Conservation (phyloP, 2,888 invertebrate genomes). For the Sesia bembeciformis region DNA sequence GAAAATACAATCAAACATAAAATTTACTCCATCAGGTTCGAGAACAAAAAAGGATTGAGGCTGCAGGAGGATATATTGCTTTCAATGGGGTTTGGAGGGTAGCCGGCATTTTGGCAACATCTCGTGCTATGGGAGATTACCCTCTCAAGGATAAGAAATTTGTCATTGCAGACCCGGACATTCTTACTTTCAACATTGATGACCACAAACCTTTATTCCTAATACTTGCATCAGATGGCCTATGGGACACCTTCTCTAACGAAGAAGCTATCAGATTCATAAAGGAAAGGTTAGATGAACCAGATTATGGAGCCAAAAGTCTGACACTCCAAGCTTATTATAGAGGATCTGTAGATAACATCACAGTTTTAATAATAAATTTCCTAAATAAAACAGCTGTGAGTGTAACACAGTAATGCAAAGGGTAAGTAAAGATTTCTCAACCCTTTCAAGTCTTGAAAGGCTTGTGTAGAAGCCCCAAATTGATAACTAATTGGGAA, state of each 20-base stretch:
- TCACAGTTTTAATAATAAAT: conserved; percentile 93
- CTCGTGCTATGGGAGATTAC: conserved; percentile 95
- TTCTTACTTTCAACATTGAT: conserved; percentile 90
- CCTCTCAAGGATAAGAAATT: conserved; percentile 94
- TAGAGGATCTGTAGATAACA: conserved; percentile 95
- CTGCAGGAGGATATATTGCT: conserved; percentile 95
- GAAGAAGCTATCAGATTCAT: conserved; percentile 95
- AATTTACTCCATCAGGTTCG: conserved; percentile 74
- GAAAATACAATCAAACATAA: too few species aligned
- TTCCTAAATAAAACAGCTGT: conserved; percentile 67
- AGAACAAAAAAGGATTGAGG: conserved; percentile 92
- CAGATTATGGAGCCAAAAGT: conserved; percentile 93
- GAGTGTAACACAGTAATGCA: neutral
- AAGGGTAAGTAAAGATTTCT: neutral
- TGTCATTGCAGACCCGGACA: conserved; percentile 96
- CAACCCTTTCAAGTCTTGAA: too few species aligned
- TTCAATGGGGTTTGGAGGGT: conserved; percentile 98
- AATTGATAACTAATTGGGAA: too few species aligned
- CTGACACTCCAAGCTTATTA: conserved; percentile 92
- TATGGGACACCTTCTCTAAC: conserved; percentile 97
- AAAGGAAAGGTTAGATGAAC: conserved; percentile 87
- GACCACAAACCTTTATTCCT: conserved; percentile 92
- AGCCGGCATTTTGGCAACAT: conserved; percentile 94
- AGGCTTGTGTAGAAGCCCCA: too few species aligned
- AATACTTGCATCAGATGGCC: conserved; percentile 94